Base-by-base conservation (phyloP, 2,888 invertebrate species). In the Pristionchus fissidentatus region DNA sequence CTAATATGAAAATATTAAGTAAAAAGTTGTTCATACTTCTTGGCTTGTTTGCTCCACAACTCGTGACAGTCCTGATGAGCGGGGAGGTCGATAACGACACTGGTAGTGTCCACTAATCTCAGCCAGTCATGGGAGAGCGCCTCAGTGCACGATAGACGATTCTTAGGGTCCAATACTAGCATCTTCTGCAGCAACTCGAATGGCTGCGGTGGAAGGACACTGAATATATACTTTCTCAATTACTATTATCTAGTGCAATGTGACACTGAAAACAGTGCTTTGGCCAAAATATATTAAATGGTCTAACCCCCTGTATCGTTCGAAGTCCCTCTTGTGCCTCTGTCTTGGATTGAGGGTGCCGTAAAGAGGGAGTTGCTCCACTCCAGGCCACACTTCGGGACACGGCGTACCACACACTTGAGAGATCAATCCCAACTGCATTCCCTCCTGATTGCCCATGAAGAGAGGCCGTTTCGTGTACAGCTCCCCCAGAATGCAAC, bases 11-110 rank as follows among this genome's bases (percentile, higher is more conserved):
- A 15, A 49, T 49, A 49, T 15, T 49, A 49, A 19, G 10, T 15
- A 15, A 49, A 49, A 49, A 19, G 19, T 15, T 49, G 19, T 10
- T 49, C n/a, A 3, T 41, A 83, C 83, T 26, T 70, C 79, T 86
- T 88, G 83, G 87, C 86, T 73, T 88, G 96, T 93, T 99, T 99
- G 91, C 97, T 97, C 98, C 98, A 99, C 92, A 99, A 94, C 93
- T 99, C 99, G 94, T 99, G 98, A 93, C 99, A 99, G 93, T 99
- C 98, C 93, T 99, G 98, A 95, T 83, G 49, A 13, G 49, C 96
- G 96, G 82, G 83, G 7, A 83, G 73, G 15, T 83, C 26, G n/a
- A 73, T 57, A 41, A 8, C 15, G 7, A 73, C 43, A 26, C 15
- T 46, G n/a, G 49, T 22, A 19, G 97, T 96, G 92, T 96, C 95